Percentiles rank a stretch among this genome's conserved stretches.
phyloP scores from a whole-genome alignment of 2,888 invertebrate species.

The Desoria tigrina region DNA sequence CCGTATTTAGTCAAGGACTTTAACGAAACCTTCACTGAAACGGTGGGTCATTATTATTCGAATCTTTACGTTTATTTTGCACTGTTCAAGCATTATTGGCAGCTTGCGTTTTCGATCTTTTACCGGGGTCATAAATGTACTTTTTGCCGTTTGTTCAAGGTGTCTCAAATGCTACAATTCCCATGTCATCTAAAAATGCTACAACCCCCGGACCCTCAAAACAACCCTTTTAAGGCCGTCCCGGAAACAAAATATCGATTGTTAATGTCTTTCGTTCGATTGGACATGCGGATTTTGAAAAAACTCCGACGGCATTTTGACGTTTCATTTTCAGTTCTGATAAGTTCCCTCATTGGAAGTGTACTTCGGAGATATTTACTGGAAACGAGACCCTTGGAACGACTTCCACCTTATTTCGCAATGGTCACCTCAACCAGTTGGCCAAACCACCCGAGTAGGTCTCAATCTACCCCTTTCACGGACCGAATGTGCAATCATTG shows the following conservation, averaged over 20 bases:
- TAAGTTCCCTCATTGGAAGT: slow-evolving; percentile 21
- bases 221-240: slow-evolving; percentile 14
- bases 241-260: background rate
- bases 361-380: slow-evolving; percentile 18
- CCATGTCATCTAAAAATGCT: slow-evolving; percentile 18
- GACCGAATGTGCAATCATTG: slow-evolving; percentile 36
- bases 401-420: no score
- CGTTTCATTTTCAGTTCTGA: slow-evolving; percentile 21
- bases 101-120: no score
- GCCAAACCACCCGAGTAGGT: slow-evolving; percentile 28
- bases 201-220: slow-evolving; percentile 8
- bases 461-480: background rate
- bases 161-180: no score
- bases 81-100: no score
- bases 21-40: background rate
- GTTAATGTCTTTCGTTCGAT: slow-evolving; percentile 21
- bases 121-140: no score
- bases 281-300: slow-evolving; percentile 21
- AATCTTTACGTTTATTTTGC: no score
- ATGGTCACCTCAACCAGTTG: slow-evolving; percentile 21
- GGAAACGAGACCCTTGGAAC: no score
- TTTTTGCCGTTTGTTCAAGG: no score
- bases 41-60: background rate
- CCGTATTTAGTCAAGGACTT: slow-evolving; percentile 32
- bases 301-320: slow-evolving; percentile 13